phyloP scores from a whole-genome alignment of 2,797 vertebrate species.

The Micrastur ruficollis region DNA sequence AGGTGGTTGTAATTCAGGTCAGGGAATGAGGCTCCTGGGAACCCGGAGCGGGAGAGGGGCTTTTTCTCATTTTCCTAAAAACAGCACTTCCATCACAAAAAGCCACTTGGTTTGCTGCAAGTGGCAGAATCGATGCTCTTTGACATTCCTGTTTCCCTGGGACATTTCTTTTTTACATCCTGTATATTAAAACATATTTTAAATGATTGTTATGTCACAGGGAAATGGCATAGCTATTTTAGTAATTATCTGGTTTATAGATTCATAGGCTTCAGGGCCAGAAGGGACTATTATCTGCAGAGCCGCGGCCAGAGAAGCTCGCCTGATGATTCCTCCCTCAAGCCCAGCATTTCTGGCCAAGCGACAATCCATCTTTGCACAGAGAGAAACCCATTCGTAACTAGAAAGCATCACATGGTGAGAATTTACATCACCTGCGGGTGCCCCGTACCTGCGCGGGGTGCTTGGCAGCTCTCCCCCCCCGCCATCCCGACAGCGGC shows the following conservation, averaged over 20 bases:
- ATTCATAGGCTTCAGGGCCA: slow-evolving; percentile 10
- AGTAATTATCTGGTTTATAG: slow-evolving; percentile 30
- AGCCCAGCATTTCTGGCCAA: neutral
- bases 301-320: neutral
- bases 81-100: neutral
- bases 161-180: neutral
- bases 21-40: neutral
- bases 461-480: neutral
- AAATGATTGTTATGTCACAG: neutral
- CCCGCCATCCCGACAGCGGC: fast-evolving
- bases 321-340: neutral
- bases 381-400: neutral
- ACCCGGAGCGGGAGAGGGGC: fast-evolving
- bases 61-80: neutral
- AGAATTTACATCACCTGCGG: neutral
- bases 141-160: neutral
- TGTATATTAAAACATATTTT: neutral
- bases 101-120: neutral
- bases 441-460: fast-evolving
- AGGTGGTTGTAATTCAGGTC: neutral
- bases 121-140: neutral
- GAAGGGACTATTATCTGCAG: neutral
- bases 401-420: neutral
- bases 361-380: neutral
- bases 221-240: slow-evolving; percentile 11